Conservation (phyloP, 2,888 invertebrate genomes). For the Drosophila merina region DNA sequence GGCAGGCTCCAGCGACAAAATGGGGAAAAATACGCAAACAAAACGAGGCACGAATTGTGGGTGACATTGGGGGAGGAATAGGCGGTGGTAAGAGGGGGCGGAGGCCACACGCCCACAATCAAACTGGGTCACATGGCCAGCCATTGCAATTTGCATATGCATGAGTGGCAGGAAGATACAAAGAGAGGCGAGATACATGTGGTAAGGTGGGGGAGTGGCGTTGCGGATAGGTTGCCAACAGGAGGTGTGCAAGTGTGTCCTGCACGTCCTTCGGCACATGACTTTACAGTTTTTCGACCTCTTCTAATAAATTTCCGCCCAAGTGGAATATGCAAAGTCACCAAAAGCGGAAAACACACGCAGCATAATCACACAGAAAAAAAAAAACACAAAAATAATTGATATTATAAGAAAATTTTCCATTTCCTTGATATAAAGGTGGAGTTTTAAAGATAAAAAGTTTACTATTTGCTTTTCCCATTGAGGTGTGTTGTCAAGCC, state of each 20-base stretch:
- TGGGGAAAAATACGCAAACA: slow-evolving; percentile 54
- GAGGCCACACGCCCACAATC: slow-evolving; percentile 63
- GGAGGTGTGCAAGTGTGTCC: slow-evolving; percentile 43
- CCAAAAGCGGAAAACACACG: slow-evolving; percentile 37
- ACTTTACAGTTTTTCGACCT: slow-evolving; percentile 63
- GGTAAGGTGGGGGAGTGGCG: slow-evolving; percentile 1
- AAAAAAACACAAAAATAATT: not conserved
- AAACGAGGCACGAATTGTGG: slow-evolving; percentile 46
- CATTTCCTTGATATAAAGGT: not conserved
- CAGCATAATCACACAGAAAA: slow-evolving; percentile 11
- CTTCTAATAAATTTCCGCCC: slow-evolving; percentile 70
- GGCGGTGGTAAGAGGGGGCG: slow-evolving; percentile 6
- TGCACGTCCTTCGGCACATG: slow-evolving; percentile 54
- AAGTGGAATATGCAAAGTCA: slow-evolving; percentile 74
- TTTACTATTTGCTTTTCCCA: not conserved
- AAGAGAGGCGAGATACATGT: slow-evolving; percentile 10
- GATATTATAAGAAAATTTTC: not conserved
- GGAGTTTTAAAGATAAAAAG: not conserved
- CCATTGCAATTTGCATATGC: slow-evolving; percentile 73
- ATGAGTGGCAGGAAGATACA: slow-evolving; percentile 51
- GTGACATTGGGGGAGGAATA: slow-evolving; percentile 7
- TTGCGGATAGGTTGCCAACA: slow-evolving; percentile 12
- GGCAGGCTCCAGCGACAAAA: slow-evolving; percentile 39
- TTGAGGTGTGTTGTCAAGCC: not conserved
- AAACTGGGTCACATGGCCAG: slow-evolving; percentile 67